phyloP scores from a whole-genome alignment of 2,888 invertebrate species.

The Bellardia bayeri region DNA sequence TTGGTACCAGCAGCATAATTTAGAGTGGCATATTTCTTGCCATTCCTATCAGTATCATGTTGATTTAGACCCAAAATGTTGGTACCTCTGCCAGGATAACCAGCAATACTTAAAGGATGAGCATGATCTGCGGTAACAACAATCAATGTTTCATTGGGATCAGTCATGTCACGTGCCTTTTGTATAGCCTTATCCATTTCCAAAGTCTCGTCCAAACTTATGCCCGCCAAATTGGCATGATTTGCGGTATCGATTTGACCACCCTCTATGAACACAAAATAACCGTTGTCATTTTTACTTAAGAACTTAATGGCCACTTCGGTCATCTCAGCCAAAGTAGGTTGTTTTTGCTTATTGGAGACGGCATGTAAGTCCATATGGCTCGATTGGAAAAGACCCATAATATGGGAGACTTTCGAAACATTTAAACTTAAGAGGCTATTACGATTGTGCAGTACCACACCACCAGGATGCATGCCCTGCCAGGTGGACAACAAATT shows the following conservation, averaged over 20 bases:
- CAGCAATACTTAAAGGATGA: conserved; percentile 90
- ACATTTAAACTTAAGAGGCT: conserved; percentile 85
- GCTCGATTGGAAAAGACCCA: conserved; percentile 85
- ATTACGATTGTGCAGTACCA: conserved; percentile 86
- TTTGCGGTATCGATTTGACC: conserved; percentile 91
- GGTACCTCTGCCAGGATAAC: conserved; percentile 87
- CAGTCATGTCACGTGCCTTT: conserved; percentile 86
- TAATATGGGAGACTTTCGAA: conserved; percentile 84
- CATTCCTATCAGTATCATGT: conserved; percentile 75
- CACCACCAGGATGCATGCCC: conserved; percentile 84
- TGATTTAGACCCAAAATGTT: conserved; percentile 85
- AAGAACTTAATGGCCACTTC: conserved; percentile 87
- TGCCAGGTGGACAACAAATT: conserved; percentile 89
- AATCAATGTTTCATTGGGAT: conserved; percentile 89
- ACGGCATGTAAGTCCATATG: conserved; percentile 86
- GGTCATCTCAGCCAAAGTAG: conserved; percentile 88
- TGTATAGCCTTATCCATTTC: conserved; percentile 90
- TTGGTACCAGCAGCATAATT: conserved; percentile 90
- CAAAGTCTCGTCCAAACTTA: conserved; percentile 90
- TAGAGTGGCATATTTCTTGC: conserved; percentile 87
- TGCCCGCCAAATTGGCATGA: conserved; percentile 87
- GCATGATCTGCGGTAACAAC: conserved; percentile 92
- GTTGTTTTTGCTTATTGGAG: conserved; percentile 78
- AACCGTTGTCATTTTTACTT: conserved; percentile 86
- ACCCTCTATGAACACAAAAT: conserved; percentile 87